Evolutionary conservation across 1,140 invertebrate species (phyloP), one percentile per base, ranked within the genome.

Genomic region (Drosophila biarmipes): DNA sequence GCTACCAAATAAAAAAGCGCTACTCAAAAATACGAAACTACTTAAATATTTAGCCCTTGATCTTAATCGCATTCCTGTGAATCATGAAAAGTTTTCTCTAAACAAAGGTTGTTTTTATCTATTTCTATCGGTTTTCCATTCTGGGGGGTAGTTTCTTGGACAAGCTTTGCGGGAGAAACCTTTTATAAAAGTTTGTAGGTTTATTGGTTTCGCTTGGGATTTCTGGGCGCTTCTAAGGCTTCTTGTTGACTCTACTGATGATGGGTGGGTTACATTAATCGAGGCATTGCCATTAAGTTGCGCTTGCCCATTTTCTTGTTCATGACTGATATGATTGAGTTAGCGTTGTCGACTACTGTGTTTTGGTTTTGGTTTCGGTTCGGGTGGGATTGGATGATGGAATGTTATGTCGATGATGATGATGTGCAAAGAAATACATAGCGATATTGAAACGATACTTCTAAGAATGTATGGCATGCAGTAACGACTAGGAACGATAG

Each of bases 181-280:
- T 69, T 48, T 56, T 57, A 61, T 72, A 55, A 42, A 61, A 66
- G 58, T 53, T 66, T 38, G 17, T 55, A 51, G 55, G 63, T 80
- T 58, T 43, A 37, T 45, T 64, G 67, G 64, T 71, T 71, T 71
- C 64, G 63, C 67, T 48, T 68, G 66, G 42, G 29, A 12, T 69
- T 43, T 46, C 17, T 46, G 34, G 66, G 66, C 63, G 63, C 42
- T 69, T 69, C 67, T 71, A 71, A 71, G 67, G 71, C 69, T 73
- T 73, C 49, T 63, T 51, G 48, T 59, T 71, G 59, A 58, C 54
- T 73, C 66, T 51, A 66, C 61, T 38, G 42, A 67, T 77, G 76
- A 76, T 78, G 85, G 84, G 84, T 89, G 84, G 84, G 84, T 89
- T 90, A 89, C 82, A 87, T 78, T 87, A 62, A 73, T 89, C 58